Percentiles rank a stretch among this genome's conserved stretches.
These are phyloP conservation scores for Cyclura pinguis DNA, from an alignment of 2,797 vertebrate species.

Conservation along the genomic window DNA sequence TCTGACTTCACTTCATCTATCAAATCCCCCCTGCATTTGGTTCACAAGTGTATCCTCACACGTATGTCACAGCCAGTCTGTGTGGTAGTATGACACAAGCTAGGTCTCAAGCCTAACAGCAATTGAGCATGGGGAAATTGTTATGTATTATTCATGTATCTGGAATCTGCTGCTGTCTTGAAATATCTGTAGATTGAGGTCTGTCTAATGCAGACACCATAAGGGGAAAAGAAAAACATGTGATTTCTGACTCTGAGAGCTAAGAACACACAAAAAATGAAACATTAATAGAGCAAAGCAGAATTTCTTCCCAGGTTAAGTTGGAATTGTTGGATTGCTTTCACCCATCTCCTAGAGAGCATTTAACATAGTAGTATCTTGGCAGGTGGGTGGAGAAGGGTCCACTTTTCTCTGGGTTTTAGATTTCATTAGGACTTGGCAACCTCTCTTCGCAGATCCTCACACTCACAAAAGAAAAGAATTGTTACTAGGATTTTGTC, in stretches of 20 bases:
- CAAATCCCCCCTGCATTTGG: not conserved
- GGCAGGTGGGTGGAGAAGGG: not conserved
- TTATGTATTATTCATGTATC: not conserved
- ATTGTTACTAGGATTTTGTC: not conserved
- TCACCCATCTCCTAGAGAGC: not conserved
- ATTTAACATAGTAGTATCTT: not conserved
- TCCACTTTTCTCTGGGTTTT: not conserved
- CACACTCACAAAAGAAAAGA: not conserved
- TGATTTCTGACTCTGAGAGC: not conserved
- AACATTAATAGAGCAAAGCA: not conserved
- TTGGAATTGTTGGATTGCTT: not conserved
- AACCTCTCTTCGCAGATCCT: not conserved
- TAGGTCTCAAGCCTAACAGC: not conserved
- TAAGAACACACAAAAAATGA: not conserved
- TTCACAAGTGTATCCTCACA: not conserved
- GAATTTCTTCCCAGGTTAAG: not conserved
- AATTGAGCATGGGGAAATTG: not conserved
- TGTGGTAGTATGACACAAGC: not conserved
- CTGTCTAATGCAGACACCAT: not conserved
- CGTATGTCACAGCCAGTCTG: not conserved
- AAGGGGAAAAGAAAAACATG: not conserved
- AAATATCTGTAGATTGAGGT: not conserved
- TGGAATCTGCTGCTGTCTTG: not conserved
- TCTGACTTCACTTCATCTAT: not conserved
- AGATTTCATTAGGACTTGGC: not conserved